These are phyloP conservation scores for Tetramorium simillimum DNA, from an alignment of 1,140 invertebrate genomes.

Conservation along the genomic window DNA sequence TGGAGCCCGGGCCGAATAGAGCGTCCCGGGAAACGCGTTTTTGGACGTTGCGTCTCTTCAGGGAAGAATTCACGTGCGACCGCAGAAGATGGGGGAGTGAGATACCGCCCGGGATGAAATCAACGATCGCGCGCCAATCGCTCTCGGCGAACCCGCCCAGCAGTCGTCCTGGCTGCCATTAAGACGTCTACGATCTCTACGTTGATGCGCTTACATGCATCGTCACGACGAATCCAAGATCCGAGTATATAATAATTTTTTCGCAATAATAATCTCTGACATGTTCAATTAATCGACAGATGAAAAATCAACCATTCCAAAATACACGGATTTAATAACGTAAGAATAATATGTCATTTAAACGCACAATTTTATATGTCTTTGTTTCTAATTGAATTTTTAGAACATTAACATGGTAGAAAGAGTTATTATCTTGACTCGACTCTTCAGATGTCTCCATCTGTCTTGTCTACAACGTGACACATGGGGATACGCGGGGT, in stretches of 20 bases:
- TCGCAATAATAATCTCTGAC: neutral
- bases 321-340: neutral
- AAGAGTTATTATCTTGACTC: slow-evolving; percentile 26
- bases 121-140: slow-evolving; percentile 60
- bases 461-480: slow-evolving; percentile 11
- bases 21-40: slow-evolving; percentile 54
- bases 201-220: neutral
- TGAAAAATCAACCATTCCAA: neutral
- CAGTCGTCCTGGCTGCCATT: slow-evolving; percentile 28
- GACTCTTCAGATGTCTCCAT: neutral
- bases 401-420: neutral
- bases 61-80: slow-evolving; percentile 57
- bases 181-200: slow-evolving; percentile 51
- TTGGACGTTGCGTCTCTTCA: slow-evolving; percentile 54
- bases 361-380: neutral
- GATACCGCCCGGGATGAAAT: slow-evolving; percentile 64
- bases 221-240: neutral
- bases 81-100: slow-evolving; percentile 45
- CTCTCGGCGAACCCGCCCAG: slow-evolving; percentile 57
- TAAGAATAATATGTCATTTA: neutral
- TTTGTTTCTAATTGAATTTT: neutral
- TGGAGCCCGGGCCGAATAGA: neutral
- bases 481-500: slow-evolving; percentile 13
- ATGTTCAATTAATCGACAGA: neutral
- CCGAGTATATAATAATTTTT: neutral